A percentile compares a stretch with the other conserved stretches of the same genome.
Evolutionary conservation across 2,113 vertebrate species (phyloP).

Genomic region (Danio rerio): GRCz12tu NC_133185.1:3579001-3579500

Average conservation of each 20-base stretch:
- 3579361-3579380: too few relatives aligned
- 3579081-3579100: conserved; percentile 90
- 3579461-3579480: too few relatives aligned
- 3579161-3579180: not conserved
- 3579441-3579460: too few relatives aligned
- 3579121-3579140: conserved; percentile 80
- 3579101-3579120: conserved; percentile 89
- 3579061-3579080: conserved; percentile 88
- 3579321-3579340: too few relatives aligned
- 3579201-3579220: conserved; percentile 53
- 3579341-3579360: too few relatives aligned
- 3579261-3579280: conserved; percentile 92
- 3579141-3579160: not conserved
- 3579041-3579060: conserved; percentile 87
- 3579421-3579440: too few relatives aligned
- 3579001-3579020: conserved; percentile 88
- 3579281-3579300: conserved; percentile 89
- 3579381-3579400: too few relatives aligned
- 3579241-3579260: conserved; percentile 90
- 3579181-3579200: not conserved
- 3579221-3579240: conserved; percentile 90
- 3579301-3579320: conserved; percentile 76
- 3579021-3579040: conserved; percentile 89
- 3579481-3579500: too few relatives aligned
- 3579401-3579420: too few relatives aligned